Percentiles rank a stretch among this genome's conserved stretches.
These are phyloP conservation scores for Nyleta sp. DNA, from an alignment of 2,888 invertebrate genomes.

Conservation along the genomic window DNA sequence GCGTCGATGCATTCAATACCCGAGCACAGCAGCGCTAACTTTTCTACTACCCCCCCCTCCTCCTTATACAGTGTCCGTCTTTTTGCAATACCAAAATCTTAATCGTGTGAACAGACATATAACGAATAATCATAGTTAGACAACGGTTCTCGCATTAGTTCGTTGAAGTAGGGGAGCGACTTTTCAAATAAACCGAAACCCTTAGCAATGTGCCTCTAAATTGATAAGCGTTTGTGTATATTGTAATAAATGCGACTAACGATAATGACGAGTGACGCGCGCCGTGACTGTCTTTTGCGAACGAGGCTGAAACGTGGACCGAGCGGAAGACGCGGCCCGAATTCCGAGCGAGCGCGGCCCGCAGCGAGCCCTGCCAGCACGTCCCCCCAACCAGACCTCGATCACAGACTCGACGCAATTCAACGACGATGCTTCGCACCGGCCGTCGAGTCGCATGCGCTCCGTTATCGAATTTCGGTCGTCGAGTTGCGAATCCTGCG, in stretches of 20 bases:
- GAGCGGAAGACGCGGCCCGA: conserved; percentile 54
- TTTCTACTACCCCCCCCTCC: conserved; percentile 51
- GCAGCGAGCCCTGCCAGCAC: background rate
- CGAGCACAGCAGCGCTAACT: conserved; percentile 28
- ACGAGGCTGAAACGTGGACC: conserved; percentile 39
- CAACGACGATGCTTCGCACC: conserved; percentile 69
- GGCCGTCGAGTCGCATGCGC: conserved; percentile 73
- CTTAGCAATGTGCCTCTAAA: conserved; percentile 82
- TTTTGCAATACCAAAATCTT: conserved; percentile 62
- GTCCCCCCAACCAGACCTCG: conserved; percentile 37
- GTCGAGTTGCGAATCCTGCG: too few species aligned
- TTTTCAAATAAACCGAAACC: conserved; percentile 78
- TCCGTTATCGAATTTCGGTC: conserved; percentile 69
- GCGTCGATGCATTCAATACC: conserved; percentile 23
- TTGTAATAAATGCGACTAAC: conserved; percentile 74
- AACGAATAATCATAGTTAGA: conserved; percentile 54
- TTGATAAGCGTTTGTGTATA: conserved; percentile 79
- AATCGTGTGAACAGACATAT: conserved; percentile 43
- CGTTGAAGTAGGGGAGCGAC: conserved; percentile 76
- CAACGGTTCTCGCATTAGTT: conserved; percentile 74
- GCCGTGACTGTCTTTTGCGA: conserved; percentile 55
- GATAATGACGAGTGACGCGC: conserved; percentile 63
- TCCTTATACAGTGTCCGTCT: conserved; percentile 56
- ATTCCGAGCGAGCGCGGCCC: conserved; percentile 42
- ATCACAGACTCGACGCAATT: conserved; percentile 72